These are phyloP conservation scores for Acanthococcus lagerstroemiae DNA, from an alignment of 2,888 invertebrate species.

Conservation along the genomic window DNA sequence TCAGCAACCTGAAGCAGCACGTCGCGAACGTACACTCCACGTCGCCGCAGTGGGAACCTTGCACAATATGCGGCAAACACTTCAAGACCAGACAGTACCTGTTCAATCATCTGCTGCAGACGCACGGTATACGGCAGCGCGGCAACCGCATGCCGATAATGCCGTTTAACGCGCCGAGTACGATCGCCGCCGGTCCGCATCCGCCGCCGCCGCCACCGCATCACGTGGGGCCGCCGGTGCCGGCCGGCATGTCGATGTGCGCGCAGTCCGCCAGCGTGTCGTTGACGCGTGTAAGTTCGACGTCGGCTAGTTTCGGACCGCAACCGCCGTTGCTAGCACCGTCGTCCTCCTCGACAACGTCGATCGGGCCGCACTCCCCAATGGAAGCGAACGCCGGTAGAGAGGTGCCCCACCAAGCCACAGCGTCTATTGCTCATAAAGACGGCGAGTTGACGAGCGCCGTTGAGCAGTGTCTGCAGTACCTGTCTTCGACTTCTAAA, in stretches of 20 bases:
- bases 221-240: not conserved
- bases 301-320: not conserved
- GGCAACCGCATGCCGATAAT: slow-evolving; percentile 36
- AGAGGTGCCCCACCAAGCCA: slow-evolving; percentile 24
- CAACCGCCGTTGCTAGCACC: slow-evolving; percentile 6
- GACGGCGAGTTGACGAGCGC: slow-evolving; percentile 27
- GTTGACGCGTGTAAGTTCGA: not conserved
- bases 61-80: slow-evolving; percentile 62
- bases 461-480: slow-evolving; percentile 32
- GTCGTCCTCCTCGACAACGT: slow-evolving; percentile 1
- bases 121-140: slow-evolving; percentile 62
- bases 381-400: slow-evolving; percentile 10
- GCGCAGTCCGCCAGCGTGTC: not conserved
- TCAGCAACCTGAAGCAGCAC: slow-evolving; percentile 65
- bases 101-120: slow-evolving; percentile 64
- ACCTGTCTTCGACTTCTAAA: slow-evolving; percentile 28
- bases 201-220: not conserved
- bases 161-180: slow-evolving; percentile 34
- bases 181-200: slow-evolving; percentile 6
- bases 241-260: not conserved
- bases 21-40: slow-evolving; percentile 65
- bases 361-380: slow-evolving; percentile 12
- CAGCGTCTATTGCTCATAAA: slow-evolving; percentile 24
- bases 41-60: slow-evolving; percentile 60
- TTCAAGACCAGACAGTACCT: slow-evolving; percentile 68